Percentiles rank a stretch among this genome's conserved stretches.
Evolutionary conservation across 92 coral and sea anemone species (phyloP).

Genomic region (Nematostella vectensis): DNA sequence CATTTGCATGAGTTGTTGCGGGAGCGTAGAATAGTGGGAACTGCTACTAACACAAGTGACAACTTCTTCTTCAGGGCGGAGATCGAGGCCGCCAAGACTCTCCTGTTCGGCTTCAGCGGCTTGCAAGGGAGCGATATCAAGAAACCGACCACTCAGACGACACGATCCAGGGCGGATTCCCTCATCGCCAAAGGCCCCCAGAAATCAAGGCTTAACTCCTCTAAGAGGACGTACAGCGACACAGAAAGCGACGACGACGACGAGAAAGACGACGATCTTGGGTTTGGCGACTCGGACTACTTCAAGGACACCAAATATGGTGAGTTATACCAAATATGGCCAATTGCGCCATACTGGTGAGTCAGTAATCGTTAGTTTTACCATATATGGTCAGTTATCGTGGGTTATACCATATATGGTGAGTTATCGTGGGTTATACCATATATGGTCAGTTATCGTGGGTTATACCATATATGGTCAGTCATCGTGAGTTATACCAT

Average conservation of each 20-base stretch:
- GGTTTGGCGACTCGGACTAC: constrained; percentile 76
- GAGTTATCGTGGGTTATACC: no score
- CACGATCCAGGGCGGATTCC: constrained; percentile 12
- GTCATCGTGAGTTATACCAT: no score
- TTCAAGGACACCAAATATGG: constrained; percentile 82
- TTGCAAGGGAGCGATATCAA: constrained; percentile 7
- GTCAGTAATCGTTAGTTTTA: no score
- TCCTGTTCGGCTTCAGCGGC: constrained; percentile 57
- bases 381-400: no score
- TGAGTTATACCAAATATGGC: constrained; percentile 6
- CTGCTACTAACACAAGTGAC: no score
- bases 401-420: no score
- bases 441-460: no score
- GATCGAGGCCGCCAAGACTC: constrained; percentile 79
- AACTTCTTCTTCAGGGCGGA: no score
- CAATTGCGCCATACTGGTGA: background rate
- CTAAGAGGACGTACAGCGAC: constrained; percentile 46
- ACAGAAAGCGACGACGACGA: constrained; percentile 38
- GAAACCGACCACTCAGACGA: constrained; percentile 5
- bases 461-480: no score
- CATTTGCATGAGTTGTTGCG: no score
- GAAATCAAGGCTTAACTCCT: constrained; percentile 63
- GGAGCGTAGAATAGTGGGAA: no score
- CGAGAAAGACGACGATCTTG: constrained; percentile 49
- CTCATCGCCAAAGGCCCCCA: constrained; percentile 12